These are phyloP conservation scores for Drosophila silvestris DNA, from an alignment of 2,888 invertebrate species.

Conservation along the genomic window DNA sequence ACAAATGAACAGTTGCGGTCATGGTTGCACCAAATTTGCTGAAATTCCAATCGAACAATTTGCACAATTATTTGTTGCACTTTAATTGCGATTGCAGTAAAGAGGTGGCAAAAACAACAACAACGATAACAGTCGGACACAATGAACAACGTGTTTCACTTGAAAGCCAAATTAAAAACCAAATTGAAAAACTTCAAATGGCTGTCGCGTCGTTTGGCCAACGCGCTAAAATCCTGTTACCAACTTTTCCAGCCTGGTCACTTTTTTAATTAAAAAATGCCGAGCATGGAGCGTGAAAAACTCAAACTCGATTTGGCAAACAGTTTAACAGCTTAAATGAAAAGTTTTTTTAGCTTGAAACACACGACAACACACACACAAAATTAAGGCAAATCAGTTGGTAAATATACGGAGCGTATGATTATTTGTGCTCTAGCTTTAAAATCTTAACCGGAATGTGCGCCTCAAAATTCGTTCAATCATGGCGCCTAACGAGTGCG, in stretches of 20 bases:
- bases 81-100: conserved; percentile 56
- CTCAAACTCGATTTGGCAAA: conserved; percentile 36
- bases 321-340: conserved; percentile 59
- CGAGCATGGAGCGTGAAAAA: conserved; percentile 9
- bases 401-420: not conserved
- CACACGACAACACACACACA: not conserved
- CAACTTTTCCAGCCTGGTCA: conserved; percentile 61
- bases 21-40: conserved; percentile 7
- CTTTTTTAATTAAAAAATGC: conserved; percentile 72
- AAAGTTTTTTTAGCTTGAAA: conserved; percentile 35
- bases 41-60: conserved; percentile 41
- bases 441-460: conserved; percentile 25
- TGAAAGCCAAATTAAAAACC: conserved; percentile 37
- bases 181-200: conserved; percentile 60
- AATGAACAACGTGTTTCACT: conserved; percentile 20
- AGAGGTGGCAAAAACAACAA: not conserved
- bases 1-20: not conserved
- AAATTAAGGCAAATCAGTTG: conserved; percentile 1
- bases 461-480: conserved; percentile 64
- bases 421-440: conserved; percentile 16
- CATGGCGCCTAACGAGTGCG: conserved; percentile 43
- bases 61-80: conserved; percentile 52
- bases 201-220: conserved; percentile 39
- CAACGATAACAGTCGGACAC: conserved; percentile 1
- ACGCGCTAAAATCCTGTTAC: conserved; percentile 41